A percentile compares a stretch with the other conserved stretches of the same genome.
These are phyloP conservation scores for Agapostemon virescens DNA, from an alignment of 2,888 invertebrate species.

Conservation along the genomic window DNA sequence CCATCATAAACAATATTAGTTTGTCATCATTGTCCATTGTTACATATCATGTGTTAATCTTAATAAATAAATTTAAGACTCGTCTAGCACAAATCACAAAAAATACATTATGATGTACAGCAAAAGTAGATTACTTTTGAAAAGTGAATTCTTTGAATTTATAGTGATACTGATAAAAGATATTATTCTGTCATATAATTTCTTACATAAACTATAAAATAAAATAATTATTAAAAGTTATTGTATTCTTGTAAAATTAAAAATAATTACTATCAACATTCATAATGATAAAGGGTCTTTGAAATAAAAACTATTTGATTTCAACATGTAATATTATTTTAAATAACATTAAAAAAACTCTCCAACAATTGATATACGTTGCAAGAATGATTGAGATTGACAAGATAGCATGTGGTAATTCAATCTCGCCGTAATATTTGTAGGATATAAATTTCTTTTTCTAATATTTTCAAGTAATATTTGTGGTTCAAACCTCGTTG, in stretches of 20 bases:
- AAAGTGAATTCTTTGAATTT: neutral
- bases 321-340: conserved; percentile 11
- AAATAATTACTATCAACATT: neutral
- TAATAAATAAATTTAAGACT: too few species aligned
- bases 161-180: neutral
- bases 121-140: neutral
- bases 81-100: too few species aligned
- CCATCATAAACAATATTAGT: too few species aligned
- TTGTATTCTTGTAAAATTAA: neutral
- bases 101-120: too few species aligned
- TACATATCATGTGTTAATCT: too few species aligned
- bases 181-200: neutral
- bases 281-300: neutral
- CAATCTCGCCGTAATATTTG: conserved; percentile 83
- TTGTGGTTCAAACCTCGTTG: conserved; percentile 86
- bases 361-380: conserved; percentile 89
- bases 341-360: conserved; percentile 84
- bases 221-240: neutral
- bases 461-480: conserved; percentile 87
- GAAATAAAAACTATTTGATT: conserved; percentile 7
- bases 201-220: too few species aligned
- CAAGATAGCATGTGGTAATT: conserved; percentile 89
- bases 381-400: conserved; percentile 90
- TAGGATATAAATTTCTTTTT: conserved; percentile 83
- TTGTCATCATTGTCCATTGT: too few species aligned